Percentiles rank a stretch among this genome's conserved stretches.
Evolutionary conservation across 92 coral and sea anemone species (phyloP).

Genomic region (Zoanthus sociatus): DNA sequence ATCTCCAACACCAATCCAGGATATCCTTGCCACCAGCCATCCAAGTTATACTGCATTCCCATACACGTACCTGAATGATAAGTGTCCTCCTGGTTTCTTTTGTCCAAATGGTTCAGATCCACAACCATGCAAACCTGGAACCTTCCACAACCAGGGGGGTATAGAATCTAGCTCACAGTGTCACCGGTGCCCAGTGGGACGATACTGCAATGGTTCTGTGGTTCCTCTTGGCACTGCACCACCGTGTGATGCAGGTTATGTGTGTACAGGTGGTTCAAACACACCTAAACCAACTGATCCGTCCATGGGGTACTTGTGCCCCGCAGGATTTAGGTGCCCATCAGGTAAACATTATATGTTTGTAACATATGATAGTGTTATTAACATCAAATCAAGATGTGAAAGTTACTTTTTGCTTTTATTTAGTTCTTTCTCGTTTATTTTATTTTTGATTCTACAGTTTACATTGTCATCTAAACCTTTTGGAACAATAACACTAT

Average conservation of each 20-base stretch:
- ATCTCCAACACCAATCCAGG: constrained; percentile 80
- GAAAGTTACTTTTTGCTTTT: too few relatives aligned
- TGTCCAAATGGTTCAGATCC: constrained; percentile 93
- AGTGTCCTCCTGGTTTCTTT: constrained; percentile 97
- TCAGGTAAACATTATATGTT: constrained; percentile 56
- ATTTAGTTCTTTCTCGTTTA: too few relatives aligned
- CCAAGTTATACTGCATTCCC: constrained; percentile 65
- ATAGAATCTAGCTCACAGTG: constrained; percentile 85
- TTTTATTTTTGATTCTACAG: too few relatives aligned
- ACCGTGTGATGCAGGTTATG: constrained; percentile 87
- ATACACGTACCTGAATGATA: constrained; percentile 82
- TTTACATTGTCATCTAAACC: too few relatives aligned
- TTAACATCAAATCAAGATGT: too few relatives aligned
- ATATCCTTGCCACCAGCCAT: constrained; percentile 66
- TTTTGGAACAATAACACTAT: too few relatives aligned
- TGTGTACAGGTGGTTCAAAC: constrained; percentile 94
- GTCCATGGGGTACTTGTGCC: constrained; percentile 89
- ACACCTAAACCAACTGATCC: constrained; percentile 82
- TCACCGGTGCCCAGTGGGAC: constrained; percentile 90
- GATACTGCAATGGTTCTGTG: constrained; percentile 91
- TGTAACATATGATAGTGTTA: too few relatives aligned
- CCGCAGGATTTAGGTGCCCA: constrained; percentile 88
- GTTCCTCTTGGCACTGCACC: constrained; percentile 82
- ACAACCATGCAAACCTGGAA: constrained; percentile 87
- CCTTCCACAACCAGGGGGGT: constrained; percentile 91